Evolutionary conservation across 2,888 invertebrate species (phyloP), one percentile per base, ranked within the genome.

Genomic region (Drosophila hamatofila): DNA sequence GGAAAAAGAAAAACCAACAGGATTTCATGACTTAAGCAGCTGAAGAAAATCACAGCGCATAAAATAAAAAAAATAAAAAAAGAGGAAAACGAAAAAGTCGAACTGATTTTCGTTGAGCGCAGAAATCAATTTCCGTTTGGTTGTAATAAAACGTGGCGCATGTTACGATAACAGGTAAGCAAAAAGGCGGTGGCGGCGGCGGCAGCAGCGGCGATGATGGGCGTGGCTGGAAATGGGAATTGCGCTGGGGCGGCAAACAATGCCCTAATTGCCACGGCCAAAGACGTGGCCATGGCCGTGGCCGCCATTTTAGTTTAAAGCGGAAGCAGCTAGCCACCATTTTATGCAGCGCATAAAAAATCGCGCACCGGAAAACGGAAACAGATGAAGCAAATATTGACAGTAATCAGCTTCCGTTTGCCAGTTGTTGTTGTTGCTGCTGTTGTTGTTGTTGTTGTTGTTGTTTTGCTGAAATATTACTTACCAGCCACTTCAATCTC

Each of bases 401-500:
- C 85, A 84, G 85, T 88, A 89, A 88, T 90, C 89, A 90, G 87
- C 85, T 88, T 90, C 85, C 88, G 82, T 63, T 63, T 68, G 76
- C 64, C 41, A 35, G 35, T 44, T n/a, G 55, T 16, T 27, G 42
- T 35, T 25, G 56, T 35, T 25, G 41, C 27, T 27, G 55, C 27
- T 52, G 39, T 39, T 52, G 44, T 55, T 63, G 37, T n/a, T 52
- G 3, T 41, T 55, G 25, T 25, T 25, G 25, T 37, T 55, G 42
- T 39, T 52, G 44, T 60, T 62, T 25, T n/a, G 30, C 52, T 54
- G 14, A 18, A 41, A 37, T 68, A 57, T 57, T 72, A 91, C 91
- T 93, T 91, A 96, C 96, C 96, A 92, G 94, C 94, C 49, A 96
- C 96, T 90, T 95, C 95, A 67, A 94, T 93, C 90, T 95, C 95